Percentiles rank a stretch among this genome's conserved stretches.
Conservation (phyloP, 2,113 vertebrate species). For the Mobula hypostoma region DNA sequence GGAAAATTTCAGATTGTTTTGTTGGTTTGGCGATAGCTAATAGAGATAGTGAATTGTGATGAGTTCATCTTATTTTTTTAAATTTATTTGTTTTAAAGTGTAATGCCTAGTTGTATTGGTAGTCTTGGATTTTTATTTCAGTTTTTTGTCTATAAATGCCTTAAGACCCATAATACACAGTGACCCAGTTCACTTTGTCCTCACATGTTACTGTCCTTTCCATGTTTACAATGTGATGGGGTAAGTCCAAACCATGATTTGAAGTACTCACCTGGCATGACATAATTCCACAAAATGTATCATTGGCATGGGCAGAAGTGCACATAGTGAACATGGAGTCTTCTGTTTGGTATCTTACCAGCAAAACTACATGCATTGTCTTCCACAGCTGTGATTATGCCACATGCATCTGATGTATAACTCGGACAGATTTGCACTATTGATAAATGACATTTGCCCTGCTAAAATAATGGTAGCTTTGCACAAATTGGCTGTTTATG, state of each 20-base stretch:
- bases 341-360: background rate
- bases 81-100: no score
- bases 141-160: background rate
- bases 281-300: background rate
- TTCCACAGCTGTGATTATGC: background rate
- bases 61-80: background rate
- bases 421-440: background rate
- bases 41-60: background rate
- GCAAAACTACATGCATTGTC: background rate
- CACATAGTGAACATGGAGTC: background rate
- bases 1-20: background rate
- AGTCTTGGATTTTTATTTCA: background rate
- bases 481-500: background rate
- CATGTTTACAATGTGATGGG: background rate
- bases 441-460: background rate
- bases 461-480: background rate
- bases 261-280: background rate
- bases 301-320: background rate
- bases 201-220: background rate
- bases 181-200: background rate
- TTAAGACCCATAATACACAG: background rate
- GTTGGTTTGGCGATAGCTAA: background rate
- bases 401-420: background rate
- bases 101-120: background rate
- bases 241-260: background rate